Base-by-base conservation (phyloP, 92 coral and sea anemone species). In the Meandrina meandrites region DNA sequence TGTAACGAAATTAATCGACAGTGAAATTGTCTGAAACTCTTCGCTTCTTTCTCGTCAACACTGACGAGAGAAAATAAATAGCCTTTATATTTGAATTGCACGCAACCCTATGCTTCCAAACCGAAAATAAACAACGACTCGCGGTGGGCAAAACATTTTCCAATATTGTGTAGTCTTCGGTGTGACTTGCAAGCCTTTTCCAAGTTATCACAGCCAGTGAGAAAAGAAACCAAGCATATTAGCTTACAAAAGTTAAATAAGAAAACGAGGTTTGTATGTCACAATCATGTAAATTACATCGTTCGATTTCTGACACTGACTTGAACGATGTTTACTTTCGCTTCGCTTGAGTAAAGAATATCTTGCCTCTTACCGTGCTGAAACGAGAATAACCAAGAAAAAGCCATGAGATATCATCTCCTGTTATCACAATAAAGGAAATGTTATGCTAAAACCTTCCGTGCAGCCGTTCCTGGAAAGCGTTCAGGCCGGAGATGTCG, bases 351-450 rank as follows among this genome's bases (percentile, higher is more conserved):
- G 54, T 81, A 68, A 66, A 66, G 69, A 79, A 79, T 57, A 67
- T 67, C 84, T 81, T 47, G 67, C 84, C 84, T 67, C 84, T 81
- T 47, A 81, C 84, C 84, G 66, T 81, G 84, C 24, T 28, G 24
- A 66, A 66, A 42, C 84, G 35, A 40, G 68, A 47, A 45, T 45
- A 66, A 45, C 11, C 54, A 35, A 56, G 14, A 75, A 57, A 36
- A 54, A 22, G n/a, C 34, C 31, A 68, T 42, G 7, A 24, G n/a
- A 45, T 17, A 54, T 83, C 79, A 72, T 54, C 86, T 51, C 66
- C 17, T 18, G 14, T 21, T 73, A 2, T 16, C 37, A 66, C 40
- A 68, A 24, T 30, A 37, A 42, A 17, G 22, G 78, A 64, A 47
- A 68, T 42, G 11, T 28, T 9, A 27, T 5, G 31, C 60, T 64